Conservation (phyloP, 2,113 vertebrate species). For the Sander vitreus region DNA sequence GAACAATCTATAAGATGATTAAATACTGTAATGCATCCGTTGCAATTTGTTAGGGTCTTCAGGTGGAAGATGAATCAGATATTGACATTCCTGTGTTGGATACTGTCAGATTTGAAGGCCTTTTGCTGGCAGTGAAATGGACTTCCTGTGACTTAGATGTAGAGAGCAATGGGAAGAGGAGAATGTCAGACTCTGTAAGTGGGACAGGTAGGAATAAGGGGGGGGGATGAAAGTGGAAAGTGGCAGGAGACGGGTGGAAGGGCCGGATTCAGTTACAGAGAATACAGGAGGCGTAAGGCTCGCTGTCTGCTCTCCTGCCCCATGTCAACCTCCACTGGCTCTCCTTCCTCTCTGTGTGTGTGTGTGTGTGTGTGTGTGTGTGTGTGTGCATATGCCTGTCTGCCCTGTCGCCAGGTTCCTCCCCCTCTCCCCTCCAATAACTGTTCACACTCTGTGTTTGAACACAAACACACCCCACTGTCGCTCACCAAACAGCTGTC, state of each 20-base stretch:
- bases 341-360: constrained; percentile 21
- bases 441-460: constrained; percentile 78
- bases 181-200: neutral
- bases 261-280: constrained; percentile 63
- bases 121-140: neutral
- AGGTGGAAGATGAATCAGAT: neutral
- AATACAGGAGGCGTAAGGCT: constrained; percentile 53
- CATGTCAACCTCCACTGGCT: constrained; percentile 61
- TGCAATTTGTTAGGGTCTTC: neutral
- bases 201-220: constrained; percentile 22
- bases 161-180: neutral
- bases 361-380: constrained; percentile 61
- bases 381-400: constrained; percentile 36
- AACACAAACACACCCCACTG: constrained; percentile 75
- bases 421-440: constrained; percentile 68
- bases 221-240: constrained; percentile 35
- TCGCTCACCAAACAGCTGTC: constrained; percentile 67
- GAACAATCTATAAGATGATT: neutral
- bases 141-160: constrained; percentile 1
- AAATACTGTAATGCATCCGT: neutral
- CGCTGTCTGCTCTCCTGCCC: constrained; percentile 55
- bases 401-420: constrained; percentile 55
- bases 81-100: neutral
- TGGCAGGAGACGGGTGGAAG: constrained; percentile 8
- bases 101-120: neutral